Evolutionary conservation across 2,797 vertebrate genomes (phyloP).

Genomic region (Pelodytes ibericus): DNA sequence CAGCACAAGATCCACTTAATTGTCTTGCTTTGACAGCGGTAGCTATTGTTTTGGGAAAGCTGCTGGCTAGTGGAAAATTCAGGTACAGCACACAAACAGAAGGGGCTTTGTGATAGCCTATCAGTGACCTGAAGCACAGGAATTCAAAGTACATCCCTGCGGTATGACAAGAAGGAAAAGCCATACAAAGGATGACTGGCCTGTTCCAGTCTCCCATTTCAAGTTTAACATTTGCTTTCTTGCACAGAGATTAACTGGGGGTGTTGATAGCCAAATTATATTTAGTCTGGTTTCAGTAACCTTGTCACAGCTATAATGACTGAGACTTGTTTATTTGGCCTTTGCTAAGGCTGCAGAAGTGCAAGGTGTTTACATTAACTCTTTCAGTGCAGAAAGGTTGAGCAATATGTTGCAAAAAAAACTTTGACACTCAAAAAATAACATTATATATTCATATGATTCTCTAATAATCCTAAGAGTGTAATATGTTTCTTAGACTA

Average conservation of each 20-base stretch:
- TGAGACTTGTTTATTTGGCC: background rate
- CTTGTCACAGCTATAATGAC: conserved; percentile 31
- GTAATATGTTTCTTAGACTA: no score
- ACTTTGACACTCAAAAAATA: no score
- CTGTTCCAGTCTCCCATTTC: conserved; percentile 71
- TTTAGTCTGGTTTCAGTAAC: conserved; percentile 16
- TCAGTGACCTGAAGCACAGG: conserved; percentile 76
- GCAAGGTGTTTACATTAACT: no score
- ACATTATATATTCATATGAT: no score
- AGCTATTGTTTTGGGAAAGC: conserved; percentile 73
- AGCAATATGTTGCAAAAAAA: no score
- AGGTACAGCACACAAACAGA: conserved; percentile 79
- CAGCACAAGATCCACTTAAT: conserved; percentile 76
- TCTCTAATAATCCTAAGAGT: no score
- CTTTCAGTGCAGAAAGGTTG: no score
- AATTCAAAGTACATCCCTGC: conserved; percentile 65
- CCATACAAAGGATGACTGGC: conserved; percentile 71
- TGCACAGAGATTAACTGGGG: conserved; percentile 59
- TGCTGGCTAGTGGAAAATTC: conserved; percentile 74
- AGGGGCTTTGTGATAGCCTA: conserved; percentile 89
- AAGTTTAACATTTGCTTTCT: conserved; percentile 62
- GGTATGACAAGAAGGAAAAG: conserved; percentile 77
- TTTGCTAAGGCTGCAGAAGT: background rate
- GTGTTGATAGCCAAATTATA: conserved; percentile 53
- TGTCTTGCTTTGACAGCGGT: conserved; percentile 81